Base-by-base conservation (phyloP, 2,797 vertebrate genomes). In the Falco berigora region DNA sequence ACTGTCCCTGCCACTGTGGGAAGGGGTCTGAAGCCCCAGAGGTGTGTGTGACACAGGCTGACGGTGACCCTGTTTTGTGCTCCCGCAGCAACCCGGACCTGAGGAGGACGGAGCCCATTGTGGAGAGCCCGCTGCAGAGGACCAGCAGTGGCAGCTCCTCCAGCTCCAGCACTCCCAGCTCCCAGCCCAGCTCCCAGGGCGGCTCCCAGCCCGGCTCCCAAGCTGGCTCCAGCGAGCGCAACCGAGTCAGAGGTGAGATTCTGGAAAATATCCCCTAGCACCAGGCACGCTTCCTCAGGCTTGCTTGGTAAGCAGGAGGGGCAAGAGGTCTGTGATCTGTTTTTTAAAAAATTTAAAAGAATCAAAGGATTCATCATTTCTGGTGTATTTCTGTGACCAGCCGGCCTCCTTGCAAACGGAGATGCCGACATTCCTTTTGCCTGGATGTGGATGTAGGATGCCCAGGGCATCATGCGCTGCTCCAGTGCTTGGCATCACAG, bases 91-190 rank as follows among this genome's bases (percentile, higher is more conserved):
- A 99, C 97, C 99, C 99, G 1, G 99, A 99, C 98, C 98, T 99
- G 97, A 98, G 99, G 89, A 98, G 98, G 96, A 98, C 98, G 0
- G 99, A 99, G 96, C 93, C 99, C 36, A 92, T 98, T 86, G 96
- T 99, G 98, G 99, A 99, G 71, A 98, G 98, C 34, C 98, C 98
- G 11, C 97, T 99, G 94, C 99, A 99, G 98, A 99, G 99, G 97
- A 99, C 98, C 63, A 99, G 99, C 98, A 99, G 99, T 3, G 99
- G 99, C 96, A 99, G 99, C 95, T 99, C 99, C 38, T 99, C 99
- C 97, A 99, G 99, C 97, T 99, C 99, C 97, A 99, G 99, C 98
- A 99, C 98, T n/a, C 99, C 99, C 30, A 99, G 99, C 94, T 98
- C 98, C 53, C 98, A 98, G 95, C 98, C 98, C 92, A 98, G 98